A percentile compares a stretch with the other conserved stretches of the same genome.
Conservation (phyloP, 2,888 invertebrate species). For the Argyresthia albistria region DNA sequence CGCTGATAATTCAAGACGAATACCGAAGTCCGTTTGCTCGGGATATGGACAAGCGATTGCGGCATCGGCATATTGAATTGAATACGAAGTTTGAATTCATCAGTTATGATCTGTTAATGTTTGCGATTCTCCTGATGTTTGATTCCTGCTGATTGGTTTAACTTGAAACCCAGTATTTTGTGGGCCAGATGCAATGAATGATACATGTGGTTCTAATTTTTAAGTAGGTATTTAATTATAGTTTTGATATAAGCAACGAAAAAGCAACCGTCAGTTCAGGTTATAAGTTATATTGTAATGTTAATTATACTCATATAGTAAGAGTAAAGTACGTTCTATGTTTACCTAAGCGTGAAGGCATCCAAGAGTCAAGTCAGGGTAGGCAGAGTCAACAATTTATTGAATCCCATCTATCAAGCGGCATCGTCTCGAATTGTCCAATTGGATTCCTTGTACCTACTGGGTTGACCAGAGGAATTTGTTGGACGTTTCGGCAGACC, state of each 20-base stretch:
- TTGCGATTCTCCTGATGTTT: too few species aligned
- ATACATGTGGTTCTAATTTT: too few species aligned
- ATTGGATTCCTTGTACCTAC: constrained; percentile 41
- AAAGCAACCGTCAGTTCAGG: too few species aligned
- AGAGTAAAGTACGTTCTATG: neutral
- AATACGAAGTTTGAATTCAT: too few species aligned
- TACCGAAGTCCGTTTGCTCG: neutral
- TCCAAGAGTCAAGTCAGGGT: constrained; percentile 14
- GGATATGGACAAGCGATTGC: neutral
- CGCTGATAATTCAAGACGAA: neutral
- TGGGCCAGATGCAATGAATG: too few species aligned
- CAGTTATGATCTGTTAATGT: too few species aligned
- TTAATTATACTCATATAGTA: too few species aligned
- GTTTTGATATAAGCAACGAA: too few species aligned
- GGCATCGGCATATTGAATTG: neutral
- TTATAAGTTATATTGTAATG: too few species aligned
- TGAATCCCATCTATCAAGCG: constrained; percentile 44
- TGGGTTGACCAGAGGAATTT: constrained; percentile 29
- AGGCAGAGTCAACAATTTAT: constrained; percentile 44
- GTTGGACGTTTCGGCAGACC: constrained; percentile 22
- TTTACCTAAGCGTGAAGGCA: constrained; percentile 19
- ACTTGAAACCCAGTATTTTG: too few species aligned
- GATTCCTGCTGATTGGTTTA: too few species aligned
- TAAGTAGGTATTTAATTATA: too few species aligned
- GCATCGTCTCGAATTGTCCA: constrained; percentile 41